Evolutionary conservation across 1,140 invertebrate genomes (phyloP), one percentile per base, ranked within the genome.

Genomic region (Doryteuthis pealeii): DNA sequence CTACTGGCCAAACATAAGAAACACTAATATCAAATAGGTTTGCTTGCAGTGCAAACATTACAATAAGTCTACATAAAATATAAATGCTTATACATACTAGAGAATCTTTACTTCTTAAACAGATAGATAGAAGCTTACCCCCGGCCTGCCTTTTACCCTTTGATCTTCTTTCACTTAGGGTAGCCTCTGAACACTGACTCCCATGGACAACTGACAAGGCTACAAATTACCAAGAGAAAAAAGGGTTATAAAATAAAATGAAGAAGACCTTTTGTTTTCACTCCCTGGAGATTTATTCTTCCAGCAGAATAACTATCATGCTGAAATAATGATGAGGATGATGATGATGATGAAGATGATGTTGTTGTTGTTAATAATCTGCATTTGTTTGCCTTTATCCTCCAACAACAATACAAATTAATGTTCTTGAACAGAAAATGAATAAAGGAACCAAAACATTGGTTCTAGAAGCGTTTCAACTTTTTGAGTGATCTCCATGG

Each of bases 181-280:
- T 62, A 49, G 45, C 45, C 45, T 49, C 45, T 49, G 45, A 49
- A 62, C 54, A 62, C 26, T 62, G 12, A 62, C 54, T 62, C 54
- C 54, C 54, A n/a, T 22, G 54, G 54, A n/a, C 26, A 62, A 62
- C 54, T 62, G 54, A 62, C 5, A 62, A 62, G 26, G 54, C 54
- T 62, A 62, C 54, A 62, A 62, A 62, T 62, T 62, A 28, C 54
- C 54, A 62, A 62, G 54, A 62, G 54, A 62, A 62, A 62, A 62
- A 62, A 40, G 35, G 18, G 54, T 62, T 62, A 62, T 28, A 62
- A 62, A 62, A 49, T 49, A n/a, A 62, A 62, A 28, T n/a, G 5
- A 62, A n/a, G 18, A 49, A 28, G 18, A n/a, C 26, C 26, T 28
- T 62, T 62, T 15, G 10, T 12, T 62, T 62, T 62, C 54, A 62